Evolutionary conservation across 2,888 invertebrate species (phyloP), one percentile per base, ranked within the genome.

Genomic region (Deroplatys truncata): DNA sequence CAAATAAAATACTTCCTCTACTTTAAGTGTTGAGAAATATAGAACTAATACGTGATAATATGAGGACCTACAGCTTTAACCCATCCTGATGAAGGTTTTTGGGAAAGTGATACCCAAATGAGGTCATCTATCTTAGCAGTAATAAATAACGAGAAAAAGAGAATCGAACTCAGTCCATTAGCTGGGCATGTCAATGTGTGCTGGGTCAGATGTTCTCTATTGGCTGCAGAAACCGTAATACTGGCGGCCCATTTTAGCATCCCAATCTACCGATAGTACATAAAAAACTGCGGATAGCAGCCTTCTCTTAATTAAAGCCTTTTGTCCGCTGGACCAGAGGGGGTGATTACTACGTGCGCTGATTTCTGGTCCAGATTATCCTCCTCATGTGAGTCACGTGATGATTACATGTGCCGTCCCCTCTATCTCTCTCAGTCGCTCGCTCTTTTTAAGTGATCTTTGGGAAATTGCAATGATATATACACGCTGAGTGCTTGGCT

Each of bases 231-330:
- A 72, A 72, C 20, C 56, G 56, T 72, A 72, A 16, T 72, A 25
- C 25, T 25, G 56, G 56, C 56, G 56, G 56, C 56, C 56, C 56
- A 72, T 72, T 72, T 72, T 72, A 72, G 56, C 56, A 72, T 72
- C 56, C 56, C 56, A 72, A 72, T 72, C 56, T 72, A 72, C 56
- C 56, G 56, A 72, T 72, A 72, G 56, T 72, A 25, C 56, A 72
- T 72, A 72, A 72, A 72, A 72, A 72, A 72, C 56, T 72, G 56
- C 56, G 56, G 56, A 72, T 72, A 72, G 20, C 56, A 7, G 56
- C 82, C 83, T 82, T 85, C 82, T 84, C 90, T 85, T 90, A 88
- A 90, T 90, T 88, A 88, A 88, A 90, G 86, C 85, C 89, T 88
- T 90, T 90, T 90, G 90, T 90, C 88, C 88, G 72, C 56, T 72